Conservation (phyloP, 1,140 invertebrate genomes). For the Lamellibrachia luymesi region DNA sequence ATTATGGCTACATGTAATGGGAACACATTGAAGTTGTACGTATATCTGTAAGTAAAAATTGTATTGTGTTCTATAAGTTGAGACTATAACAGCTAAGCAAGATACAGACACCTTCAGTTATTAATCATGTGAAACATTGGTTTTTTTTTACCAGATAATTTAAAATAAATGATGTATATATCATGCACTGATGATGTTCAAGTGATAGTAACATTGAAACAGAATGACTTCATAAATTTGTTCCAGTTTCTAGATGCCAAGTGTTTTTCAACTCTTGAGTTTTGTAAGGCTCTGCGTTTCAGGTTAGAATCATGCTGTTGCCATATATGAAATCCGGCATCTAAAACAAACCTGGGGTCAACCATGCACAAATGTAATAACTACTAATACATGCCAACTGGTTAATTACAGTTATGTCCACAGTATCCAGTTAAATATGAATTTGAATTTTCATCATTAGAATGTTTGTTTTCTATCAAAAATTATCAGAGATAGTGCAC, state of each 20-base stretch:
- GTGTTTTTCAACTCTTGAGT: too few relatives aligned
- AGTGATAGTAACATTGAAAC: background rate
- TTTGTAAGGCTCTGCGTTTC: too few relatives aligned
- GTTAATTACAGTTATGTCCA: too few relatives aligned
- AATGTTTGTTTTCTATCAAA: background rate
- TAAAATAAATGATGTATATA: background rate
- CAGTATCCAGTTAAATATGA: background rate
- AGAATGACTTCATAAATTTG: too few relatives aligned
- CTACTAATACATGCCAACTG: background rate
- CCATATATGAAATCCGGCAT: too few relatives aligned
- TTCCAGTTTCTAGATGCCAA: too few relatives aligned
- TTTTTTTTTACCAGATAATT: background rate
- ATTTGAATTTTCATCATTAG: background rate
- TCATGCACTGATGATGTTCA: background rate
- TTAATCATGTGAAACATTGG: background rate
- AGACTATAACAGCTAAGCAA: background rate
- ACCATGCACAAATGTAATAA: background rate
- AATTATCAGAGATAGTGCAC: background rate
- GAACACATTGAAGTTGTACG: background rate
- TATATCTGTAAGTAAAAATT: background rate
- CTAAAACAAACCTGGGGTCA: background rate
- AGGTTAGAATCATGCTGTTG: too few relatives aligned
- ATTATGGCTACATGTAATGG: background rate
- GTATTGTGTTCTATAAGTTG: background rate
- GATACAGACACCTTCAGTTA: background rate